phyloP scores from a whole-genome alignment of 2,113 vertebrate genomes.

The Panthera tigris region DNA sequence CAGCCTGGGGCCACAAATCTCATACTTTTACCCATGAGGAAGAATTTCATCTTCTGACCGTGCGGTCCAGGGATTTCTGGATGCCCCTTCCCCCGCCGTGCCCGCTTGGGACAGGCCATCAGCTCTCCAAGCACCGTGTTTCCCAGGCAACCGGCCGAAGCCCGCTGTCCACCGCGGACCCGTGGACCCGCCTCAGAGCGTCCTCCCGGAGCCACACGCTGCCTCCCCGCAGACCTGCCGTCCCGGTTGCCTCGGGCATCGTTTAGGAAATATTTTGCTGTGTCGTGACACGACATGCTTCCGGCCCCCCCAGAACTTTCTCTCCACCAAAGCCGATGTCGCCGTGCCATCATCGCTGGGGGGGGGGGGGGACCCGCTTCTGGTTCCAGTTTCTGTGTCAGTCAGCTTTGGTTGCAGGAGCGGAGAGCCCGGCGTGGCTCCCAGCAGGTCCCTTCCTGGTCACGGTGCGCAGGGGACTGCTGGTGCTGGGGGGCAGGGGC shows the following conservation, averaged over 20 bases:
- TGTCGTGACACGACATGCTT: rapidly evolving
- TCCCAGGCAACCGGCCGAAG: rapidly evolving
- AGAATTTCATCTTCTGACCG: no score
- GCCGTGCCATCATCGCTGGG: rapidly evolving
- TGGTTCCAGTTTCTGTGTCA: rapidly evolving
- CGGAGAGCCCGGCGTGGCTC: background rate
- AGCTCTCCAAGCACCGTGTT: background rate
- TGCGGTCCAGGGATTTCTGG: background rate
- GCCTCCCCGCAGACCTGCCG: background rate
- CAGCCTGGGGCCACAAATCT: background rate
- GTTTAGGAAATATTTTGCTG: rapidly evolving
- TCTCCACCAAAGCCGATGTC: rapidly evolving
- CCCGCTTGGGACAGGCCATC: rapidly evolving
- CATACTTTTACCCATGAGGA: rapidly evolving
- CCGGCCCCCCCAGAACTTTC: background rate
- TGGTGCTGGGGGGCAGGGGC: background rate
- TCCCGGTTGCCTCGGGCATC: rapidly evolving
- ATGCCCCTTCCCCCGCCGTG: rapidly evolving
- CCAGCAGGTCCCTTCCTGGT: rapidly evolving
- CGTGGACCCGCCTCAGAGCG: no score
- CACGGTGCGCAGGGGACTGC: background rate
- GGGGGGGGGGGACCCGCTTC: no score
- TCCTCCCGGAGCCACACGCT: rapidly evolving
- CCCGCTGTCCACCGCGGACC: rapidly evolving
- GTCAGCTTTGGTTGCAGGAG: background rate